Conservation (phyloP, 2,797 vertebrate genomes). For the Balearica regulorum region DNA sequence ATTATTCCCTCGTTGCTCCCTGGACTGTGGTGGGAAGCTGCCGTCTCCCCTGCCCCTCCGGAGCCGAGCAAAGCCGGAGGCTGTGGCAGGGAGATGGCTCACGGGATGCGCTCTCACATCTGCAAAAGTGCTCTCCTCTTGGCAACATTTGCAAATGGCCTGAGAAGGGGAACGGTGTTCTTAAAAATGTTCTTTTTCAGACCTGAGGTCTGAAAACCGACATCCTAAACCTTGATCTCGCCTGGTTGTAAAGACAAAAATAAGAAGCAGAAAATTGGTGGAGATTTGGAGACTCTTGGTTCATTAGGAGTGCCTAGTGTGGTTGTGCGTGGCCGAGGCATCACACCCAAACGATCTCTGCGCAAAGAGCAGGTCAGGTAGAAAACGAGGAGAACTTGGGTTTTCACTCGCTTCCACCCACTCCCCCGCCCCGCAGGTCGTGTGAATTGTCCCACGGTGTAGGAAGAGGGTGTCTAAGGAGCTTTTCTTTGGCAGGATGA, state of each 20-base stretch:
- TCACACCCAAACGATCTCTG: neutral
- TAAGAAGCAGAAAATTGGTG: neutral
- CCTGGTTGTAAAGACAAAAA: neutral
- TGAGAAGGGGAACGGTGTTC: neutral
- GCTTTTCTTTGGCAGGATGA: neutral
- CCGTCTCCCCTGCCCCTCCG: neutral
- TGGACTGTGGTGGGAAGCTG: neutral
- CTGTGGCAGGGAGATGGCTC: neutral
- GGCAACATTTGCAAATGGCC: neutral
- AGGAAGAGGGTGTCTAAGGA: neutral
- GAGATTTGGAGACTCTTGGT: neutral
- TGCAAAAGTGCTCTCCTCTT: neutral
- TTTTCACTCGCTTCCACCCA: neutral
- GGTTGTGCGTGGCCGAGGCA: neutral
- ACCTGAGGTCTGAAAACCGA: neutral
- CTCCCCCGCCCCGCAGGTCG: rapidly evolving
- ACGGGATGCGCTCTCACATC: rapidly evolving
- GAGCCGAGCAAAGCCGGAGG: neutral
- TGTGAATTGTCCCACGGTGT: rapidly evolving
- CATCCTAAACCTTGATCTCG: neutral
- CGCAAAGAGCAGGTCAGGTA: neutral
- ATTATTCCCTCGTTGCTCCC: neutral
- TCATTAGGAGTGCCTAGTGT: rapidly evolving
- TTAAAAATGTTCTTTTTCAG: neutral
- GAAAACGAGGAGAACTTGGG: neutral